Evolutionary conservation across 2,888 invertebrate genomes (phyloP), one percentile per base, ranked within the genome.

Genomic region (Mythimna vitellina): DNA sequence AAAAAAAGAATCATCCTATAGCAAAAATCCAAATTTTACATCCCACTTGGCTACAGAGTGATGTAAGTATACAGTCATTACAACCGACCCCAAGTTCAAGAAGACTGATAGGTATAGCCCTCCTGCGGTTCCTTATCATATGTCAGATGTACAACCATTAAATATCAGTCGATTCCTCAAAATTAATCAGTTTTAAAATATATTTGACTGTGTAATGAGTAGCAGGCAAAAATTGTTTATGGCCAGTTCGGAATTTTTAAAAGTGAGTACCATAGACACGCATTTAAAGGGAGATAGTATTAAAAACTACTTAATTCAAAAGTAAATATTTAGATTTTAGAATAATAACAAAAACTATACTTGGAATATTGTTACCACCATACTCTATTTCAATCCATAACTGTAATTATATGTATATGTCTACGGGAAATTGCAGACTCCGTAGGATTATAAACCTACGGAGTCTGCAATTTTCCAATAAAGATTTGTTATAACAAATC

Each of bases 111-210:
- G 17, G 7, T 46, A 81, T 63, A 72, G 68, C 46, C 58, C 76
- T 77, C 84, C 72, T 51, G 71, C 69, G 51, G 65, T 51, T 61
- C 62, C 20, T 78, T 83, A 83, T 83, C 84, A 54, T 9, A 17
- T 20, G 46, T 58, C 64, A 57, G 49, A 78, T 65, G 56, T 70
- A 49, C 35, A 35, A 20, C 32, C 17, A 56, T 69, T 70, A 60
- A 76, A 70, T 73, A 75, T 73, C 58, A 14, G 49, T 14, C 17
- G 35, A 22, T 25, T 32, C 32, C 29, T 62, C 32, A 42, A 75
- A 81, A 67, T 49, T 66, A 14, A 60, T 78, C 75, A 75, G 78
- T 84, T 65, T 49, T 14, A 35, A 35, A 17, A 42, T 3, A 49
- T 49, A 60, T 65, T 58, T 60, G 46, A 68, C 64, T 32, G 75